Base-by-base conservation (phyloP, 2,797 vertebrate genomes). In the Sebastes paucispinis region DNA sequence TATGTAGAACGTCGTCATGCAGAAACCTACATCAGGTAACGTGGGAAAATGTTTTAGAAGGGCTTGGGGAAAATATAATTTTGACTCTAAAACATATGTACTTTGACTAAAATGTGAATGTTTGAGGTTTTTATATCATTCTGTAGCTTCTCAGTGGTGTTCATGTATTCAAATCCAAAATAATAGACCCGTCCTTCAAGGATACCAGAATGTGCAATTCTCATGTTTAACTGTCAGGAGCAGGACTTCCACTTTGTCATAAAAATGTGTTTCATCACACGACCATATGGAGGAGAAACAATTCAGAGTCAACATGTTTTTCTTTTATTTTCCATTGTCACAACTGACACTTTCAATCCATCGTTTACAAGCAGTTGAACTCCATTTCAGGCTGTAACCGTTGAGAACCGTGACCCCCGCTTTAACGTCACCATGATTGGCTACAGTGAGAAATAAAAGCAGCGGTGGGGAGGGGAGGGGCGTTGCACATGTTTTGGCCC, bases 331-430 rank as follows among this genome's bases (percentile, higher is more conserved):
- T 75, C 47, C 69, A 59, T 79, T 2, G 5, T 65, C 36, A 72
- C 54, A 64, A 7, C 71, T 18, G 36, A 60, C 52, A 73, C 20
- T 77, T 81, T 86, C 32, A 75, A 52, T 58, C 66, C 43, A 57
- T 68, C 24, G 11, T 11, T 14, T 32, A 59, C 27, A 62, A 74
- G 39, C 60, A 47, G 79, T 4, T 75, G 31, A 73, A 63, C 69
- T 52, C 47, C 18, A 24, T 18, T 57, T 66, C 55, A 67, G 70
- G 57, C 75, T 50, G 59, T 58, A 86, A 88, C 71, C 69, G 24
- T 66, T 78, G 39, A 80, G 18, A 77, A 24, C 20, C 13, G 1
- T 3, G 18, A 32, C 27, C 20, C 3, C n/a, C n/a, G 2, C 68
- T 52, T 50, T 10, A 13, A 16, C 71, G 13, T 34, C 32, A 8